phyloP scores from a whole-genome alignment of 2,113 vertebrate species.

The Phaethornis superciliosus region DNA sequence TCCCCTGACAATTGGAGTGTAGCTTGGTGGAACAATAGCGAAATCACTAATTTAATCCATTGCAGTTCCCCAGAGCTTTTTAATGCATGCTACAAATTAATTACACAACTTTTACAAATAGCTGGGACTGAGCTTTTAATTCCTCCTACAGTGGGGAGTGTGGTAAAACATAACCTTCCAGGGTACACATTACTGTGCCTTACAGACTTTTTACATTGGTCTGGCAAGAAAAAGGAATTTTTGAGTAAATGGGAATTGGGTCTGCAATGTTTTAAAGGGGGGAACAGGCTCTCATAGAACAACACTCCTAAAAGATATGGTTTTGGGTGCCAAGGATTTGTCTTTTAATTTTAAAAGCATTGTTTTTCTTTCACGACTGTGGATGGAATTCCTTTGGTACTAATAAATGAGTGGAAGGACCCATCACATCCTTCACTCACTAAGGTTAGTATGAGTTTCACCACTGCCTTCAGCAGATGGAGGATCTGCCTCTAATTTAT shows the following conservation, averaged over 20 bases:
- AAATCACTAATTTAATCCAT: neutral
- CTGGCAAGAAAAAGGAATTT: neutral
- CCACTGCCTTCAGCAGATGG: neutral
- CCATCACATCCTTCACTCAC: neutral
- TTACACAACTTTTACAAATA: conserved; percentile 16
- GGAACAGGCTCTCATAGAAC: neutral
- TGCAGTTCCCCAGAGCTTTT: neutral
- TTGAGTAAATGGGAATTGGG: neutral
- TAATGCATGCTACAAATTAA: neutral
- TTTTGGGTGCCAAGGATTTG: neutral
- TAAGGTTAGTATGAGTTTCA: neutral
- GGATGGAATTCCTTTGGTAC: neutral
- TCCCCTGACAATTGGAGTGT: neutral
- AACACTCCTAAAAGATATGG: neutral
- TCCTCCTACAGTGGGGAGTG: neutral
- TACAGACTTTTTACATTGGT: neutral
- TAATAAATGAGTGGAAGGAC: neutral
- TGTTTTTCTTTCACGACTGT: neutral
- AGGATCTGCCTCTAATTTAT: neutral
- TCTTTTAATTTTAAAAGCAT: neutral
- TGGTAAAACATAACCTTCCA: neutral
- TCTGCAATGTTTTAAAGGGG: neutral
- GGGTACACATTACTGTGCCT: rapidly evolving
- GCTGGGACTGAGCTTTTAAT: neutral
- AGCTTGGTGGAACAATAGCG: neutral